Evolutionary conservation across 2,113 vertebrate species (phyloP).

Genomic region (Centrocercus urophasianus): DNA sequence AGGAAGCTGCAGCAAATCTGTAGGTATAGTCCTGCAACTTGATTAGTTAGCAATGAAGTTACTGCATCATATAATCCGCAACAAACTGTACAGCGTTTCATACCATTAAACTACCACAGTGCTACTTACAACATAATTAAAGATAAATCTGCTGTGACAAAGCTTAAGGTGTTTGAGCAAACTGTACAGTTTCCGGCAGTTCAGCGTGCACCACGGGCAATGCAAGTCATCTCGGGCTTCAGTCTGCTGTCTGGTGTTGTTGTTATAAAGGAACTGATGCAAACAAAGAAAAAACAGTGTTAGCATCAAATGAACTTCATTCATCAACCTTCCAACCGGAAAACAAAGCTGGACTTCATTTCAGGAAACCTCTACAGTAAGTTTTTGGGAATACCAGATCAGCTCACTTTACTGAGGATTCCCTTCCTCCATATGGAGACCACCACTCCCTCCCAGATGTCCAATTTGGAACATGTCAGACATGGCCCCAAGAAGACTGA

Average conservation of each 20-base stretch:
- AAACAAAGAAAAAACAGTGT: background rate
- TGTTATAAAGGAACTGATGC: conserved; percentile 94
- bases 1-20: background rate
- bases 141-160: conserved; percentile 97
- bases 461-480: background rate
- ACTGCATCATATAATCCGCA: rapidly evolving
- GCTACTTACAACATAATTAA: conserved; percentile 94
- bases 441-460: background rate
- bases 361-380: background rate
- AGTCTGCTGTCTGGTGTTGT: conserved; percentile 96
- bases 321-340: background rate
- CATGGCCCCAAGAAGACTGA: background rate
- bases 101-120: background rate
- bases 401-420: background rate
- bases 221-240: conserved; percentile 96
- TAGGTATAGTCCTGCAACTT: background rate
- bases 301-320: background rate
- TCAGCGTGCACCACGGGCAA: conserved; percentile 97
- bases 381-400: background rate
- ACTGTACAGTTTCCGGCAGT: conserved; percentile 97
- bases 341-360: background rate
- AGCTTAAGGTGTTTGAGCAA: conserved; percentile 98
- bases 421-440: background rate
- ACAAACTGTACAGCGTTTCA: background rate
- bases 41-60: background rate